These are phyloP conservation scores for Pollicipes pollicipes DNA, from an alignment of 1,140 invertebrate species.

Conservation along the genomic window DNA sequence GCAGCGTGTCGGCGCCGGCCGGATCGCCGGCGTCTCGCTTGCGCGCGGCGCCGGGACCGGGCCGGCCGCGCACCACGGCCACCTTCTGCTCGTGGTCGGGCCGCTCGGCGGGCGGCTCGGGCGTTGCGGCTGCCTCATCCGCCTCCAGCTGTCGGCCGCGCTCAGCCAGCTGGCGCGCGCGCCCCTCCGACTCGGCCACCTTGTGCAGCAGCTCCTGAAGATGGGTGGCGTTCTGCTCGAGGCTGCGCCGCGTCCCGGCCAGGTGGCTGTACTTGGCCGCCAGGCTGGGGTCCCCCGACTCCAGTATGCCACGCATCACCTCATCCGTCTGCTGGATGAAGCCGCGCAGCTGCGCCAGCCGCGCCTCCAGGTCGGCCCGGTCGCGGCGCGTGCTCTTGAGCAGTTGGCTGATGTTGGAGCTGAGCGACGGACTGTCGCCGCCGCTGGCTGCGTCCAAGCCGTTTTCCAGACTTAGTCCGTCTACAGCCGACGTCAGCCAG, in stretches of 20 bases:
- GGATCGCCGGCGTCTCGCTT: neutral
- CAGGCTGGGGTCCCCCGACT: neutral
- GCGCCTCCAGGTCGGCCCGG: neutral
- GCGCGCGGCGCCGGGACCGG: neutral
- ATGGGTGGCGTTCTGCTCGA: neutral
- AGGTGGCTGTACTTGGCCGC: neutral
- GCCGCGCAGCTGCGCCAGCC: neutral
- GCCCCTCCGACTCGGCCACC: neutral
- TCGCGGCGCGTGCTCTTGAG: neutral
- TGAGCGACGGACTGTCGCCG: neutral
- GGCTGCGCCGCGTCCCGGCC: neutral
- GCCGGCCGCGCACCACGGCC: neutral
- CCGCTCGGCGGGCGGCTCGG: neutral
- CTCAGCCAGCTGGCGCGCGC: neutral
- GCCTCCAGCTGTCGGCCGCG: neutral
- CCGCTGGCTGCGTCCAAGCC: neutral
- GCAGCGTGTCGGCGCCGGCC: neutral
- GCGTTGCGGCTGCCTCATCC: neutral
- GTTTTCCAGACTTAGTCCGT: neutral
- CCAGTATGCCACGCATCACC: neutral
- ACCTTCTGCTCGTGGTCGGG: constrained; percentile 1
- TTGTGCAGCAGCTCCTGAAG: neutral
- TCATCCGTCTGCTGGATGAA: neutral
- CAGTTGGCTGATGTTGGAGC: neutral
- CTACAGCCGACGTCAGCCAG: neutral